Conservation (phyloP, 2,888 invertebrate genomes). For the Caenorhabditis afra region DNA sequence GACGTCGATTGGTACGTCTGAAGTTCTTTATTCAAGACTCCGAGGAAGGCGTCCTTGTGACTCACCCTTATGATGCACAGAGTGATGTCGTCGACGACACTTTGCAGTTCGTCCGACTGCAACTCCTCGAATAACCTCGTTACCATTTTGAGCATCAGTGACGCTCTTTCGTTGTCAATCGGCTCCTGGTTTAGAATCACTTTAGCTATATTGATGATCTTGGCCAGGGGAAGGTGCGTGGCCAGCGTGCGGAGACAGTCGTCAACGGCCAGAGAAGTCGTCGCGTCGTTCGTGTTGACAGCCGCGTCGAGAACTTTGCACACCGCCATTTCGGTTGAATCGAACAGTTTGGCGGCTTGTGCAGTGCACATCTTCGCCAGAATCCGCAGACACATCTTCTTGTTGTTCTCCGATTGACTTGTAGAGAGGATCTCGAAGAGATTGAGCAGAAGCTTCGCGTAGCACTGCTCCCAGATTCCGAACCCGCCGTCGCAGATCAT, state of each 20-base stretch:
- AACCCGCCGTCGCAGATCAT: slow-evolving; percentile 49
- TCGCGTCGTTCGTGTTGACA: slow-evolving; percentile 49
- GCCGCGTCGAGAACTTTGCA: slow-evolving; percentile 55
- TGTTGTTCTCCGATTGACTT: slow-evolving; percentile 27
- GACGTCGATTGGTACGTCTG: slow-evolving; percentile 55
- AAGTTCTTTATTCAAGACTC: not conserved
- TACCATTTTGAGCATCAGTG: slow-evolving; percentile 48
- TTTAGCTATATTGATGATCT: slow-evolving; percentile 50
- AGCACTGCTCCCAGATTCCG: slow-evolving; percentile 46
- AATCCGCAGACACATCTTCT: slow-evolving; percentile 47
- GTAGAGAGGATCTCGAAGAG: slow-evolving; percentile 46
- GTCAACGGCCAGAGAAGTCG: slow-evolving; percentile 49
- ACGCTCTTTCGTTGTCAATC: slow-evolving; percentile 42
- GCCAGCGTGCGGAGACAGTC: slow-evolving; percentile 53
- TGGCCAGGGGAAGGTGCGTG: slow-evolving; percentile 46
- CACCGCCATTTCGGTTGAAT: slow-evolving; percentile 54
- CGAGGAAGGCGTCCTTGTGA: not conserved
- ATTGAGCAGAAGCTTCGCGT: slow-evolving; percentile 52
- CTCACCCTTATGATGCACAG: slow-evolving; percentile 33
- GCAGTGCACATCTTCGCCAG: slow-evolving; percentile 45
- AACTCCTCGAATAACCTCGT: slow-evolving; percentile 48
- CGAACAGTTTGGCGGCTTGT: slow-evolving; percentile 49
- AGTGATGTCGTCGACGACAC: slow-evolving; percentile 45
- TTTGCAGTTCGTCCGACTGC: slow-evolving; percentile 40
- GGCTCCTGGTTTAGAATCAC: slow-evolving; percentile 53